Percentiles rank a stretch among this genome's conserved stretches.
These are phyloP conservation scores for Callospermophilus lateralis DNA, from an alignment of 2,113 vertebrate species.

Conservation along the genomic window DNA sequence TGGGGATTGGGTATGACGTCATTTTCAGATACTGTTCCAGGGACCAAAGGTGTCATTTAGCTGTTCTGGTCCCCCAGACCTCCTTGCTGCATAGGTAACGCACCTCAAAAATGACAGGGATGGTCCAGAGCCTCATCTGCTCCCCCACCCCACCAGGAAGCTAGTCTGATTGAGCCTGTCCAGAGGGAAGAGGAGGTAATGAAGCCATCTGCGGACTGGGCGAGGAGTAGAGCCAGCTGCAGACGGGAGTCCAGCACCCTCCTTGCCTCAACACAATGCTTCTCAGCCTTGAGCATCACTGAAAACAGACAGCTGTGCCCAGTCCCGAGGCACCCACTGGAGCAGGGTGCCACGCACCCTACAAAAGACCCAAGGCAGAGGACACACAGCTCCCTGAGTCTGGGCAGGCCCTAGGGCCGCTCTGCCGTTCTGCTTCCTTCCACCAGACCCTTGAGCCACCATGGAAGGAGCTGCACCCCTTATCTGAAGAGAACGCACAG, in stretches of 20 bases:
- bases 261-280: not conserved
- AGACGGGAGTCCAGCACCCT: not conserved
- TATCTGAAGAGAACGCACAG: not conserved
- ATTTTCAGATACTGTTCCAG: slow-evolving; percentile 74
- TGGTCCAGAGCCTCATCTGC: not conserved
- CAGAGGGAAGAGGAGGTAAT: no score
- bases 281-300: not conserved
- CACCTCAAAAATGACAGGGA: not conserved
- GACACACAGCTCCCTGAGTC: not conserved
- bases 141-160: not conserved
- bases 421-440: not conserved
- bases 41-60: slow-evolving; percentile 76
- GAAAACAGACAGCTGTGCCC: not conserved
- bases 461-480: not conserved
- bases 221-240: not conserved
- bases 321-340: not conserved
- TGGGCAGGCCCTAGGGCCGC: not conserved
- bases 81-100: not conserved
- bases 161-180: not conserved
- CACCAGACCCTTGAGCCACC: not conserved
- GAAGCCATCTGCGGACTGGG: no score
- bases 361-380: not conserved
- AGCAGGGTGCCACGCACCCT: not conserved
- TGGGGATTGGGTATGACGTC: slow-evolving; percentile 74
- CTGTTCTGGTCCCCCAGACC: slow-evolving; percentile 70